Base-by-base conservation (phyloP, 1,140 invertebrate genomes). In the Rhagoletis pomonella region DNA sequence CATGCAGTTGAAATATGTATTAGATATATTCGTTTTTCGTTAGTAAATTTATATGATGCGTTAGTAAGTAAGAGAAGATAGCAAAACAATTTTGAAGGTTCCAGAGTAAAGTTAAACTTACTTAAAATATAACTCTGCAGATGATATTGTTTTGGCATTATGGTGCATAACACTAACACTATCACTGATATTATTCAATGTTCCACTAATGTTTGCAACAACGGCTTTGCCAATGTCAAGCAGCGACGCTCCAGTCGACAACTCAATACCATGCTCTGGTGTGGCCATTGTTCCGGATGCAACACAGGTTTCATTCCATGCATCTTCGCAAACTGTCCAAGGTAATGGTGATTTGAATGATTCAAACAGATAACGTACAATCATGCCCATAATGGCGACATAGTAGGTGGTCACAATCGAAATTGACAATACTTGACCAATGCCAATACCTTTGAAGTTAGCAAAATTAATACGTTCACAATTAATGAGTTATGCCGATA, bases 351-450 rank as follows among this genome's bases (percentile, higher is more conserved):
- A 89, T 44, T 94, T 91, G 90, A 96, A 96, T 73, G 95, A 96
- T 88, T 95, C 95, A 29, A 95, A 93, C 69, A 97, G 92, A 90
- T 96, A 97, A 89, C 95, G 95, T 6, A 96, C 90, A 29, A 95
- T 96, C 90, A 96, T 94, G 9, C 95, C 95, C 90, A 96, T 96
- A 88, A 97, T 95, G 14, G 96, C 95, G 60, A 96, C 95, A 91
- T 96, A 97, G 92, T 96, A 96, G 2, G 96, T 95, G 65, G 96
- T 94, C 17, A 97, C 95, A 69, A 96, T 94, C 87, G 94, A 95
- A 62, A 96, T 96, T 0, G 96, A 95, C 3, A 96, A 93, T 44
- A 96, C 95, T 92, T 96, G 96, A 1, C 96, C 96, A 90, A 96
- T 96, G 12, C 97, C 97, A 64, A 97, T 94, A 89, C 97, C 97